Evolutionary conservation across 2,888 invertebrate species (phyloP), one percentile per base, ranked within the genome.

Genomic region (Tubulanus polymorphus): DNA sequence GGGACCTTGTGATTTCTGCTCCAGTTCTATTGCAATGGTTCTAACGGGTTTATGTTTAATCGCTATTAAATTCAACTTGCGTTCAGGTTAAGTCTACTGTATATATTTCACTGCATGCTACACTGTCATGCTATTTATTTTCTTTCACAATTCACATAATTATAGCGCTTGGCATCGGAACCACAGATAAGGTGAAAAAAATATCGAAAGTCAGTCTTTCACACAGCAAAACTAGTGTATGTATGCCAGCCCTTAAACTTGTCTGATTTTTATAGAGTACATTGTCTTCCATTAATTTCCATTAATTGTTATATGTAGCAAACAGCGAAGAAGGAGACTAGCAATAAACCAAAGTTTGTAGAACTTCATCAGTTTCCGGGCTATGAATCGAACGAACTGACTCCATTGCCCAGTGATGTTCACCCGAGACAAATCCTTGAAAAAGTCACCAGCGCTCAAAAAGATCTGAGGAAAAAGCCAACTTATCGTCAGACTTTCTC

Each of bases 301-400:
- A 3, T 26, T 5, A 15, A 41, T 23, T 41, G 5, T 8, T 41
- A 12, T 32, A 15, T 12, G 10, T 15, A 10, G 10, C 10, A 12
- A 32, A 32, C 41, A 41, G 49, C 63, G 26, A 71, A 71, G 49
- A 74, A 70, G 58, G 72, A 72, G 49, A 55, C 67, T 15, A 70
- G 73, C n/a, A n/a, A n/a, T 30, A 75, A 74, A 53, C 76, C 75
- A 48, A 74, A 73, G 54, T 73, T 76, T 71, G 74, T 75, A 23
- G 76, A 76, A 75, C 61, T 76, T 23, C 72, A 74, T 54, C 74
- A 75, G 55, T 77, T 69, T 54, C 75, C 76, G 25, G 75, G 75
- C 3, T 75, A 67, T 65, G 71, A 76, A 46, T 61, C 67, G 3
- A 59, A 57, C 41, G 74, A 74, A 51, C 54, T 74, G 51, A 75